These are phyloP conservation scores for Polyploca ridens DNA, from an alignment of 2,888 invertebrate species.

Conservation along the genomic window DNA sequence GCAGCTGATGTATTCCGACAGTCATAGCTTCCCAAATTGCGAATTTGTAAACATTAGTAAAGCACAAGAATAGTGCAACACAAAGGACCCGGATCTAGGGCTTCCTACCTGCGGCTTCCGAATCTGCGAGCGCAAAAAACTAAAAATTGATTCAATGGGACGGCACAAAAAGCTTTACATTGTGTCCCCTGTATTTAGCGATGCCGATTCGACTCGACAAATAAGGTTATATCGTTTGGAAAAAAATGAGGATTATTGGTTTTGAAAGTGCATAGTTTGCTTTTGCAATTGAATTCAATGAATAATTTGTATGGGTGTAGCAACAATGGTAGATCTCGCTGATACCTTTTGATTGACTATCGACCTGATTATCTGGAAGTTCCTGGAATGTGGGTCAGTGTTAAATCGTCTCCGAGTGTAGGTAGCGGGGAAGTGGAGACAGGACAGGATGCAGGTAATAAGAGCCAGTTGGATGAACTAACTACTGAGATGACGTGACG, in stretches of 20 bases:
- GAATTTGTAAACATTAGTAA: conserved; percentile 79
- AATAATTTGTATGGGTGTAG: conserved; percentile 15
- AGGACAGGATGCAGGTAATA: conserved; percentile 78
- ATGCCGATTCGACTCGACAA: conserved; percentile 73
- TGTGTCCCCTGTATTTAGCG: conserved; percentile 76
- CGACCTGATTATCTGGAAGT: conserved; percentile 61
- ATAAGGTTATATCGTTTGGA: conserved; percentile 77
- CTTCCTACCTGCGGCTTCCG: conserved; percentile 83
- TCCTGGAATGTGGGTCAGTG: conserved; percentile 74
- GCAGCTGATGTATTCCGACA: conserved; percentile 78
- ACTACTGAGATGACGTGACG: conserved; percentile 44
- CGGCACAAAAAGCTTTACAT: conserved; percentile 69
- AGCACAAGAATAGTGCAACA: conserved; percentile 63
- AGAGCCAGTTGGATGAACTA: conserved; percentile 47
- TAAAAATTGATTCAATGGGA: conserved; percentile 75
- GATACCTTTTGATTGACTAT: conserved; percentile 63
- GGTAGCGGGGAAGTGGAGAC: conserved; percentile 50
- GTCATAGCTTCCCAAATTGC: conserved; percentile 77
- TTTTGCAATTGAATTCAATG: conserved; percentile 23
- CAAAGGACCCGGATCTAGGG: conserved; percentile 80
- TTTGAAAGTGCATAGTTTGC: conserved; percentile 47
- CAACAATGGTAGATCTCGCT: conserved; percentile 43
- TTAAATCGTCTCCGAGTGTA: conserved; percentile 52
- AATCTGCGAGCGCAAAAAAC: conserved; percentile 74
- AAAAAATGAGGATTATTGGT: conserved; percentile 74